Base-by-base conservation (phyloP, 1,140 invertebrate genomes). In the Dendroctonus ponderosae region DNA sequence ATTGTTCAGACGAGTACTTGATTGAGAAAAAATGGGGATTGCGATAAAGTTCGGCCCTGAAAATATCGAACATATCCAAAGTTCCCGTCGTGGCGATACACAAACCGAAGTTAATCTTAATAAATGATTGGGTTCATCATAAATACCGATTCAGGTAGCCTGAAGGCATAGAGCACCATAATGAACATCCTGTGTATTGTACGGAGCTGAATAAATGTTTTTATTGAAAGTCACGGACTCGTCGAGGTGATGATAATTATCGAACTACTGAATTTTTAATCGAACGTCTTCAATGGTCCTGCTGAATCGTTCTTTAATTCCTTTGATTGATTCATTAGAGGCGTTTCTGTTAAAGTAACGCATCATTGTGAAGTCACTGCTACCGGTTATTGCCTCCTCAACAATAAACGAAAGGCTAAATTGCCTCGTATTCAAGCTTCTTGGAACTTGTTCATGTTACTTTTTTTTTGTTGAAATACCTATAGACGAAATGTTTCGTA, bases 141-240 rank as follows among this genome's bases (percentile, higher is more conserved):
- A 67, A 67, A 67, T 52, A 57, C 57, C 58, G 58, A 67, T 67
- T 67, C 65, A 67, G 65, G 65, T 67, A 67, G 65, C 65, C 65
- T 51, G 41, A 42, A 51, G 63, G 63, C 65, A 49, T 41, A 40
- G 39, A 12, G 42, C 65, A 12, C 38, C 49, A 64, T 64, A 64
- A 64, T 64, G 62, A 57, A 67, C 65, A 67, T 67, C 65, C 65
- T 67, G 65, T 67, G 65, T 43, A 60, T 67, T 67, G 65, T 67
- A 48, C 41, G 43, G 12, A 6, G 49, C 41, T 42, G 65, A 59
- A 66, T 59, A 66, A 66, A 59, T 53, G 63, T 66, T 59, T 66
- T 59, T 66, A 66, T 66, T 66, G 63, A 66, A 66, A 66, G 63
- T 66, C 63, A 66, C 56, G 63, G 41, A 51, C 62, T 42, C 37